These are phyloP conservation scores for Polyploca ridens DNA, from an alignment of 2,888 invertebrate species.

Conservation along the genomic window DNA sequence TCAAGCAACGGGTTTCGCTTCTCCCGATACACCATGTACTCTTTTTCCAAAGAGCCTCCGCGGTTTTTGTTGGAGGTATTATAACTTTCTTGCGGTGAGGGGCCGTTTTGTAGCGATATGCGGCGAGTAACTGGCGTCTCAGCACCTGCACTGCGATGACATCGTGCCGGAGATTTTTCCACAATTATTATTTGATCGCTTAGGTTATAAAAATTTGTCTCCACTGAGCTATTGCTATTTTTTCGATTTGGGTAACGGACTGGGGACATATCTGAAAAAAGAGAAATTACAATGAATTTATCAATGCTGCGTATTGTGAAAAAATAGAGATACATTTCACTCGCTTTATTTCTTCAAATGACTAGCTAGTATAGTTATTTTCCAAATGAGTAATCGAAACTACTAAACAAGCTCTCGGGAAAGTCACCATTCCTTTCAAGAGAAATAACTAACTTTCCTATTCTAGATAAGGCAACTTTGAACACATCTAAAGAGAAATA, in stretches of 20 bases:
- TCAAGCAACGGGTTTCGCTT: conserved; percentile 89
- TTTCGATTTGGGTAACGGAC: conserved; percentile 86
- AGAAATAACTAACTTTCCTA: conserved; percentile 25
- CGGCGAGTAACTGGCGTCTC: conserved; percentile 73
- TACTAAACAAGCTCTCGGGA: conserved; percentile 34
- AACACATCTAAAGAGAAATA: neutral
- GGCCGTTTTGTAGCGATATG: conserved; percentile 75
- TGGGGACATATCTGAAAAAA: conserved; percentile 86
- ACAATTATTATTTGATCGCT: conserved; percentile 85
- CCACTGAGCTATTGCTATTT: conserved; percentile 86
- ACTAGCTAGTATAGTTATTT: neutral
- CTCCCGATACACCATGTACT: conserved; percentile 85
- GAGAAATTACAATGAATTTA: neutral
- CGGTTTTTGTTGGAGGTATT: conserved; percentile 78
- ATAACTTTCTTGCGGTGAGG: conserved; percentile 78
- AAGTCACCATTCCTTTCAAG: conserved; percentile 32
- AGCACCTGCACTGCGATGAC: conserved; percentile 57
- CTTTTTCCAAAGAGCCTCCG: conserved; percentile 82
- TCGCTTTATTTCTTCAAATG: neutral
- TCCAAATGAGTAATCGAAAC: conserved; percentile 30
- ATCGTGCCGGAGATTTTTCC: conserved; percentile 82
- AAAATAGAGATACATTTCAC: no score
- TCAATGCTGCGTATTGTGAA: neutral
- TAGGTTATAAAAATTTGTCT: conserved; percentile 88
- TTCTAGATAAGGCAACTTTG: neutral